Percentiles rank a stretch among this genome's conserved stretches.
phyloP scores from a whole-genome alignment of 1,140 invertebrate species.

The Aphelenchoides fujianensis region DNA sequence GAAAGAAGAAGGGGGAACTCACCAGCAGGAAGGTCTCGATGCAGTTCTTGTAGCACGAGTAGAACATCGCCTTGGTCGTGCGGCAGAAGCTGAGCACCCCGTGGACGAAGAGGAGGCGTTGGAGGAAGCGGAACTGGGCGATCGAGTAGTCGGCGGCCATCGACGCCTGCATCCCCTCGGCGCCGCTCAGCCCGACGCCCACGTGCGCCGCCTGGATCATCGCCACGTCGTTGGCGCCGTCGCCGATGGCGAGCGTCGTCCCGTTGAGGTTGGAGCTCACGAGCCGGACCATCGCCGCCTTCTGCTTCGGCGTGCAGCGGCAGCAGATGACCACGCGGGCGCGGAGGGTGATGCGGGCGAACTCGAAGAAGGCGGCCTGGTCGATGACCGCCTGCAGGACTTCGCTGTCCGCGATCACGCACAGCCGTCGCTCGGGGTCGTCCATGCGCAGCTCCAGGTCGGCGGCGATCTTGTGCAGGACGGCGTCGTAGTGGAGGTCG shows the following conservation, averaged over 20 bases:
- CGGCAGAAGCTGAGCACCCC: slow-evolving; percentile 65
- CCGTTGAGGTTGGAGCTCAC: slow-evolving; percentile 80
- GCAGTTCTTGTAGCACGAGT: neutral
- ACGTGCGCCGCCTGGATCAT: slow-evolving; percentile 99
- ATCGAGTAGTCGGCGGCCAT: slow-evolving; percentile 94
- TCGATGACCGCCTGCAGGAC: neutral
- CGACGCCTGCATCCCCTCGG: slow-evolving; percentile 68
- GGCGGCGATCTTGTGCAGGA: neutral
- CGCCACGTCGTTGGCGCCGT: slow-evolving; percentile 97
- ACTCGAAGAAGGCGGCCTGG: slow-evolving; percentile 18
- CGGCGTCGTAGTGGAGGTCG: slow-evolving; percentile 15
- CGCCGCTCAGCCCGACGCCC: slow-evolving; percentile 68
- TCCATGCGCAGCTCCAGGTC: slow-evolving; percentile 25
- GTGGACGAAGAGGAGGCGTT: slow-evolving; percentile 88
- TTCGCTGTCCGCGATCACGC: slow-evolving; percentile 17
- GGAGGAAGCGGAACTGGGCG: slow-evolving; percentile 89
- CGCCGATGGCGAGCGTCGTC: slow-evolving; percentile 87
- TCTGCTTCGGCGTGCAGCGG: slow-evolving; percentile 90
- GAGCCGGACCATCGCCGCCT: slow-evolving; percentile 90
- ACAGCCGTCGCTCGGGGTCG: neutral
- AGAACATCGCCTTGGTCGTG: slow-evolving; percentile 7
- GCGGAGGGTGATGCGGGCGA: slow-evolving; percentile 59
- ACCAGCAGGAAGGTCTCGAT: neutral
- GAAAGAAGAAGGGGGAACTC: neutral
- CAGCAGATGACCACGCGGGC: slow-evolving; percentile 78